These are phyloP conservation scores for Priocnemis perturbator DNA, from an alignment of 2,888 invertebrate species.

Conservation along the genomic window DNA sequence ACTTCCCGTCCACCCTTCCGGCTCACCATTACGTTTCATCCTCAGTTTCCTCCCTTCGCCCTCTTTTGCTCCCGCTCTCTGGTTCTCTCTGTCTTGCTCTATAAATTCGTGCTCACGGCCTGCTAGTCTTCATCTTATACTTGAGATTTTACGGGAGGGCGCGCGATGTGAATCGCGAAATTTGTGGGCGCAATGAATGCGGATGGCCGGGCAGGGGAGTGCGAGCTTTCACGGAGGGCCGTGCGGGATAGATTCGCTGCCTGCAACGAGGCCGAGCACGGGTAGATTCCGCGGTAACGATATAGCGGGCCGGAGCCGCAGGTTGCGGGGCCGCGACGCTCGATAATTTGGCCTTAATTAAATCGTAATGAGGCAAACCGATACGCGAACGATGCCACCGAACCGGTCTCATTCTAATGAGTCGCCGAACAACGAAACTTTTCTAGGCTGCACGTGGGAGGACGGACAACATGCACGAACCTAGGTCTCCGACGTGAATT, in stretches of 20 bases:
- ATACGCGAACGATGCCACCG: background rate
- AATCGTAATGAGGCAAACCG: background rate
- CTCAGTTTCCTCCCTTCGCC: background rate
- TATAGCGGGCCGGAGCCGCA: background rate
- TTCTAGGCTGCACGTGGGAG: background rate
- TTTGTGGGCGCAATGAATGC: conserved; percentile 6
- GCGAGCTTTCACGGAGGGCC: no score
- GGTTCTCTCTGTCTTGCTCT: background rate
- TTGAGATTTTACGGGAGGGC: background rate
- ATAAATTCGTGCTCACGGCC: background rate
- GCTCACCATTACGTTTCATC: background rate
- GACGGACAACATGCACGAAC: background rate
- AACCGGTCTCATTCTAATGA: background rate
- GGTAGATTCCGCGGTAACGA: background rate
- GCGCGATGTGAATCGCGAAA: conserved; percentile 16
- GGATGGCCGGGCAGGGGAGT: background rate
- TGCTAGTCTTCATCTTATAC: conserved; percentile 1
- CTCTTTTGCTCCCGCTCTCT: background rate
- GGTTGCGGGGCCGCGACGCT: no score
- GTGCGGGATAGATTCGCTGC: no score
- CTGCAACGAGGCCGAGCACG: no score
- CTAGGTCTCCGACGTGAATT: no score
- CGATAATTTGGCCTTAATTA: background rate
- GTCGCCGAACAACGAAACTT: no score
- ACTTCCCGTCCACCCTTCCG: no score